Conservation (phyloP, 2,113 vertebrate genomes). For the Eretmochelys imbricata region DNA sequence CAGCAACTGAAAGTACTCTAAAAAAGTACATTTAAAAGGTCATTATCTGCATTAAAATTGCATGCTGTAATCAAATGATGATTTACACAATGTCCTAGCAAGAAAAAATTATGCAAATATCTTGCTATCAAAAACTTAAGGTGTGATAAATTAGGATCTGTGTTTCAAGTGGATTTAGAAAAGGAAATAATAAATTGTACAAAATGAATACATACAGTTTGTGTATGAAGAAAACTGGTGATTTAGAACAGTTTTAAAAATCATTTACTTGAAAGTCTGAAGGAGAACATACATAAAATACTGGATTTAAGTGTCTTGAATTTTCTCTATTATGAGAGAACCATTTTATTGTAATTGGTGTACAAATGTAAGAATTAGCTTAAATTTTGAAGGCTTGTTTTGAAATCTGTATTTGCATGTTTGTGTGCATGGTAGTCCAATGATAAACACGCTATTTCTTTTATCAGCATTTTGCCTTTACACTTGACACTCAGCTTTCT, state of each 20-base stretch:
- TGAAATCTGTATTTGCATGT: neutral
- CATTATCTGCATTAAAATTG: conserved; percentile 64
- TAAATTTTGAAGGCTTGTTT: neutral
- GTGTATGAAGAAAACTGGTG: neutral
- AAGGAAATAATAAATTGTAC: neutral
- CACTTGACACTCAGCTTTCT: neutral
- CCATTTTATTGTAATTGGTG: neutral
- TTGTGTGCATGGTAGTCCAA: neutral
- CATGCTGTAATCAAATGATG: conserved; percentile 40
- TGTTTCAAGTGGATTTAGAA: conserved; percentile 45
- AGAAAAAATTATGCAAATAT: conserved; percentile 49
- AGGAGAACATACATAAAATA: neutral
- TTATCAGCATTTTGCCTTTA: conserved; percentile 21
- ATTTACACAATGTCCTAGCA: conserved; percentile 51
- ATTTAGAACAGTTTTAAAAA: neutral
- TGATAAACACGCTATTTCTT: conserved; percentile 10
- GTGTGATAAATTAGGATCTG: conserved; percentile 16
- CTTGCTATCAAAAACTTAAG: conserved; percentile 52
- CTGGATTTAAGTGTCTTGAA: neutral
- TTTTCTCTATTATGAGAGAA: neutral
- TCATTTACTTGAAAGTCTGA: neutral
- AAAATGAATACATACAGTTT: neutral
- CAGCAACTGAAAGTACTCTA: conserved; percentile 49
- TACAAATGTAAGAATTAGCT: neutral
- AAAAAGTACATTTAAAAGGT: conserved; percentile 63